Evolutionary conservation across 1,140 invertebrate species (phyloP).

Genomic region (Zaprionus inermis): DNA sequence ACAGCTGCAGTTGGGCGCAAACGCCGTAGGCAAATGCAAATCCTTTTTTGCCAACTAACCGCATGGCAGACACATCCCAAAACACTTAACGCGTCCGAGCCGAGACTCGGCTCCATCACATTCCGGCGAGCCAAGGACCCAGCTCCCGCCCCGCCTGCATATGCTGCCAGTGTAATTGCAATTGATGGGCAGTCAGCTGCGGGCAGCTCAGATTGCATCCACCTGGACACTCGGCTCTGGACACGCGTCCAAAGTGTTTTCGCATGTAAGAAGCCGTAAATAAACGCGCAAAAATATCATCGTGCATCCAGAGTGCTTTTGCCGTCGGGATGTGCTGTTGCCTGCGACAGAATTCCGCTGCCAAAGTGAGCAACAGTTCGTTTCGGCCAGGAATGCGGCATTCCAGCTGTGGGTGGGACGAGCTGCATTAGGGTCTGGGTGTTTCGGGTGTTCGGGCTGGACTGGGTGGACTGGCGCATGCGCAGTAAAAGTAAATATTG

Average conservation of each 20-base stretch:
- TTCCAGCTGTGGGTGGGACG: neutral
- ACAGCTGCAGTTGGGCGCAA: neutral
- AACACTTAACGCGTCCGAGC: conserved; percentile 18
- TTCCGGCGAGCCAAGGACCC: no score
- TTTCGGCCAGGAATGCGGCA: conserved; percentile 32
- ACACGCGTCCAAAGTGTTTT: conserved; percentile 54
- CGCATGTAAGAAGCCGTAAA: conserved; percentile 52
- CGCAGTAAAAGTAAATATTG: conserved; percentile 23
- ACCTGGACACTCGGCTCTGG: neutral
- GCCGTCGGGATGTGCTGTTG: neutral
- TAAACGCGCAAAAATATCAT: conserved; percentile 46
- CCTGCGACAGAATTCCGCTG: neutral
- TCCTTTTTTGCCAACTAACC: conserved; percentile 15
- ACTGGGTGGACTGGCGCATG: conserved; percentile 26
- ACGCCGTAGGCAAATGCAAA: conserved; percentile 10
- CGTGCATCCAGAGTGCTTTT: conserved; percentile 58
- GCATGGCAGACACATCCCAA: neutral
- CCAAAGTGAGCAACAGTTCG: conserved; percentile 73
- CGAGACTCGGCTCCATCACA: neutral
- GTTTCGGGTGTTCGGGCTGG: conserved; percentile 35
- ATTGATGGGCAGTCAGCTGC: conserved; percentile 41
- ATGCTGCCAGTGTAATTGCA: conserved; percentile 31
- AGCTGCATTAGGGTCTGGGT: conserved; percentile 2
- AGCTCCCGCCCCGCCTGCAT: neutral
- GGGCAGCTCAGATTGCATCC: conserved; percentile 7